Evolutionary conservation across 1,140 invertebrate genomes (phyloP).

Genomic region (Bombus soroeensis): DNA sequence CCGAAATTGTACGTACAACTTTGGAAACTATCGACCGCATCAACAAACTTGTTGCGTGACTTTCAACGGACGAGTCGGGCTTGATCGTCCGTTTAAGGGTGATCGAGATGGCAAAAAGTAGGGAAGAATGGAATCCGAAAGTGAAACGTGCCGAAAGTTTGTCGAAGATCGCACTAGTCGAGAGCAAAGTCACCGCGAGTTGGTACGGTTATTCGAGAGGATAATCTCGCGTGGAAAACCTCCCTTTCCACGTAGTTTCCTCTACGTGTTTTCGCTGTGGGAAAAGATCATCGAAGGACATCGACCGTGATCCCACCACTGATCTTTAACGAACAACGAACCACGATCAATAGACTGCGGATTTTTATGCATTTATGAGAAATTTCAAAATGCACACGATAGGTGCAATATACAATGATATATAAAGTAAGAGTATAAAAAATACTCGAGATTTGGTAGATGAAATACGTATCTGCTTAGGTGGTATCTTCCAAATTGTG

Average conservation of each 20-base stretch:
- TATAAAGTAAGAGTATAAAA: no score
- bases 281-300: not conserved
- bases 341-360: no score
- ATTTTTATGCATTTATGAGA: no score
- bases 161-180: not conserved
- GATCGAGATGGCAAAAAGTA: not conserved
- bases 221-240: slow-evolving; percentile 23
- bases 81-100: no score
- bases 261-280: slow-evolving; percentile 45
- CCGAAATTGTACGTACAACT: not conserved
- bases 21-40: not conserved
- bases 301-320: not conserved
- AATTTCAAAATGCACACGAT: no score
- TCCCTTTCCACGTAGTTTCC: slow-evolving; percentile 44
- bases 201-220: slow-evolving; percentile 58
- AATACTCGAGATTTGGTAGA: no score
- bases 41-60: not conserved
- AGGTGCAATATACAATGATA: no score
- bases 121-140: not conserved
- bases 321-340: no score
- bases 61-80: not conserved
- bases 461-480: no score
- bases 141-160: slow-evolving; percentile 2
- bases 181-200: slow-evolving; percentile 67
- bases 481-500: no score